A percentile compares a stretch with the other conserved stretches of the same genome.
These are phyloP conservation scores for Diacarnus erythraeanus DNA, from an alignment of 37 sponge, comb jelly and placozoan species.

Conservation along the genomic window DNA sequence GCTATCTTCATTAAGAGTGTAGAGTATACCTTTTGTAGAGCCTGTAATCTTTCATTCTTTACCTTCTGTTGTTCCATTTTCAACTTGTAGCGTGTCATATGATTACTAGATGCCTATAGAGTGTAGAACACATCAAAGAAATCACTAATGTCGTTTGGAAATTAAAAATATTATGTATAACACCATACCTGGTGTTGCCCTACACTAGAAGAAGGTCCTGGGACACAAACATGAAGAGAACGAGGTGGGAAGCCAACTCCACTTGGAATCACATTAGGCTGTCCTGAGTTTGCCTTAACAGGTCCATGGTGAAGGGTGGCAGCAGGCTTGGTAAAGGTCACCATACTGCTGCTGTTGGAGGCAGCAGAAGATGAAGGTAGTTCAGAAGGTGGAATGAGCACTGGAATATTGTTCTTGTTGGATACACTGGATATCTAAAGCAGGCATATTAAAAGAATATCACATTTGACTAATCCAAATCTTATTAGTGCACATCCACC, in stretches of 20 bases:
- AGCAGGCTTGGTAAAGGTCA: background rate
- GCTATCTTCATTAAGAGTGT: background rate
- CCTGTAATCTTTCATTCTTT: constrained; percentile 36
- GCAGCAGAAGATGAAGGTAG: background rate
- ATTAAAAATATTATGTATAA: too few species aligned
- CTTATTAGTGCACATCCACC: too few species aligned
- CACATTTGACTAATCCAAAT: background rate
- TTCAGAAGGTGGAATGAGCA: background rate
- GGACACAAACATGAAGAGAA: constrained; percentile 27
- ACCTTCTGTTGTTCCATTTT: constrained; percentile 44
- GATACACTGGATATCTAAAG: constrained; percentile 2
- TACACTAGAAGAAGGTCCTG: background rate
- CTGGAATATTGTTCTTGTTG: constrained; percentile 29
- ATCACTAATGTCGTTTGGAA: too few species aligned
- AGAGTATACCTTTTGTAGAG: constrained; percentile 33
- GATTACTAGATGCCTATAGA: too few species aligned
- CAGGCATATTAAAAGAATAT: constrained; percentile 6
- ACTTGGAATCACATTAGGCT: constrained; percentile 27
- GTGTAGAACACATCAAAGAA: too few species aligned
- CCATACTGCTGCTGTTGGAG: constrained; percentile 9
- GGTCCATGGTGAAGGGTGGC: background rate
- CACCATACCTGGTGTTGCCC: background rate
- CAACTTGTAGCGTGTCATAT: constrained; percentile 24
- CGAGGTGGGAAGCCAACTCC: constrained; percentile 28
- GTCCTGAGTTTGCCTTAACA: background rate